Conservation (phyloP, 2,113 vertebrate species). For the Bos indicus region DNA sequence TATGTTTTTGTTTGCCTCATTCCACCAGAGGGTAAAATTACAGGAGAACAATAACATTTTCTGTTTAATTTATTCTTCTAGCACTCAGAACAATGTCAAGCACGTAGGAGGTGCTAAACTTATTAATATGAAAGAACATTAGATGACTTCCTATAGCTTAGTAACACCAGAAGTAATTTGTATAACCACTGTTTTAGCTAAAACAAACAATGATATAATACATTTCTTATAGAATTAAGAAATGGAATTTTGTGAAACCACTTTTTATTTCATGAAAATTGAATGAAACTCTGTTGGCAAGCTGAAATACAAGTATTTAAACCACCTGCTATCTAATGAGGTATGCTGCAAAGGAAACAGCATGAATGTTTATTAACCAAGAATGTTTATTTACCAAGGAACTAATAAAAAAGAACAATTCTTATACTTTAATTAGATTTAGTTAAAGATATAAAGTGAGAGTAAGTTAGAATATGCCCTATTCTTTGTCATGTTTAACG, state of each 20-base stretch:
- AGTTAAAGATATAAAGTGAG: background rate
- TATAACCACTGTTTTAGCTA: background rate
- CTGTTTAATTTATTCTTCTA: background rate
- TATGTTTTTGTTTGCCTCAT: background rate
- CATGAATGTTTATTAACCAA: background rate
- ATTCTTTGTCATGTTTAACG: background rate
- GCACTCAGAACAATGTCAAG: background rate
- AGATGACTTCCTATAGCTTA: background rate
- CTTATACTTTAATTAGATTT: background rate
- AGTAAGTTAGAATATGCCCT: background rate
- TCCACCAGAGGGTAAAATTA: background rate
- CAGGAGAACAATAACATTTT: background rate
- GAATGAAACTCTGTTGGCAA: background rate
- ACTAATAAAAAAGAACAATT: background rate
- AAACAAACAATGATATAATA: background rate
- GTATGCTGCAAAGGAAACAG: background rate
- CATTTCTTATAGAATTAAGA: background rate
- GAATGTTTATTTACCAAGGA: background rate
- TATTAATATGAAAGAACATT: background rate
- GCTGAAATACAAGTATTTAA: background rate
- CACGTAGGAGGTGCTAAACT: background rate
- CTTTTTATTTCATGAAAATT: background rate
- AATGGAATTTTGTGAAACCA: background rate
- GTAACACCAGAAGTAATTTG: background rate
- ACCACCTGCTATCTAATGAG: background rate